Conservation (phyloP, 2,113 vertebrate species). For the Indri indri region DNA sequence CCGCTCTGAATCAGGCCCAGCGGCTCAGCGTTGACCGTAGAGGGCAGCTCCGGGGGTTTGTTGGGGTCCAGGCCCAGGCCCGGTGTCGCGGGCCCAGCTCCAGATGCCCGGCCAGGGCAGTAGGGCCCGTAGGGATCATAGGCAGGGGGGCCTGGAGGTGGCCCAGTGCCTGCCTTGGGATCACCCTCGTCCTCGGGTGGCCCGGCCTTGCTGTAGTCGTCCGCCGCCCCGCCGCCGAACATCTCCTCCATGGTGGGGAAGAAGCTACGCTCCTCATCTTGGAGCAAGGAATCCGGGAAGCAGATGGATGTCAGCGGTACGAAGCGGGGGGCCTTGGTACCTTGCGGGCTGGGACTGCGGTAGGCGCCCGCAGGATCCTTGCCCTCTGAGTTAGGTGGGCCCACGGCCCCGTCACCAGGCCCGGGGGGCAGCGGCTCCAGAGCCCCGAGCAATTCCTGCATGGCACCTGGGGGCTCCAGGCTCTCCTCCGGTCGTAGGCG, state of each 20-base stretch:
- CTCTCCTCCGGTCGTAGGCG: conserved; percentile 79
- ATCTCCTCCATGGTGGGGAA: conserved; percentile 98
- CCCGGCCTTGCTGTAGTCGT: conserved; percentile 91
- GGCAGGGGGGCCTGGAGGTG: conserved; percentile 80
- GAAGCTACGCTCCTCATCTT: conserved; percentile 94
- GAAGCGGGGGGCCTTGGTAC: conserved; percentile 88
- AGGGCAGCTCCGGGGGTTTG: conserved; percentile 92
- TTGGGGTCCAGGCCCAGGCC: conserved; percentile 89
- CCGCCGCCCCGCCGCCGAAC: conserved; percentile 87
- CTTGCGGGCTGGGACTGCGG: conserved; percentile 87
- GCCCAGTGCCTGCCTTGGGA: conserved; percentile 83
- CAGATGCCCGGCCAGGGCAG: conserved; percentile 54
- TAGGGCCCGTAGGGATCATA: conserved; percentile 79
- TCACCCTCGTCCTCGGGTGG: conserved; percentile 84
- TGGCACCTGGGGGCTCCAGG: conserved; percentile 77
- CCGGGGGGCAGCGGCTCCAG: conserved; percentile 78
- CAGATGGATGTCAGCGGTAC: conserved; percentile 96
- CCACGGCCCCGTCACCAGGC: conserved; percentile 66
- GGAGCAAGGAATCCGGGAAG: conserved; percentile 94
- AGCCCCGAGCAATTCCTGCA: conserved; percentile 63
- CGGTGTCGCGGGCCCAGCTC: conserved; percentile 2
- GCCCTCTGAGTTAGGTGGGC: conserved; percentile 74
- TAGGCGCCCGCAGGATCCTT: conserved; percentile 90
- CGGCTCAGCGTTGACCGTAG: conserved; percentile 94
- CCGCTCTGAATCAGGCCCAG: conserved; percentile 93